phyloP scores from a whole-genome alignment of 2,888 invertebrate genomes.

The Nymphalis urticae region DNA sequence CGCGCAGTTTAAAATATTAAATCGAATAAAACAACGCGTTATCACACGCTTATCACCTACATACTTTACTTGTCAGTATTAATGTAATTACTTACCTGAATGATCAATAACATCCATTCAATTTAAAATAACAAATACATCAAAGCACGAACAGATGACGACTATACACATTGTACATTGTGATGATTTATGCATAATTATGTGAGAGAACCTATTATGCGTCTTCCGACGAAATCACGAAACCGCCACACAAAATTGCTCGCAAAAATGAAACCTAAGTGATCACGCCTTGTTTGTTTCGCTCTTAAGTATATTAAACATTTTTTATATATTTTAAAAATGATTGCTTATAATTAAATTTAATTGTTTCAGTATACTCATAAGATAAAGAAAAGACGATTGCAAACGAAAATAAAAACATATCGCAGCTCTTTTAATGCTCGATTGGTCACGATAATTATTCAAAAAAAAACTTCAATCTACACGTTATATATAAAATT shows the following conservation, averaged over 20 bases:
- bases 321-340: too few species aligned
- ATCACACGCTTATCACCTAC: neutral
- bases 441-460: too few species aligned
- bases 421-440: too few species aligned
- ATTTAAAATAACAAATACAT: neutral
- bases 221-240: constrained; percentile 15
- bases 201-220: constrained; percentile 3
- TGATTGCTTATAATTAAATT: too few species aligned
- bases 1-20: too few species aligned
- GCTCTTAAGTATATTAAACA: too few species aligned
- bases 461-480: neutral
- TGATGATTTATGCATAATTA: constrained; percentile 10
- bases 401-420: too few species aligned
- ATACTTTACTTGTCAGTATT: neutral
- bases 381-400: too few species aligned
- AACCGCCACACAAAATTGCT: constrained; percentile 19
- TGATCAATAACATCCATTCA: neutral
- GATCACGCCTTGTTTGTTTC: too few species aligned
- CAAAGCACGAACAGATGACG: neutral
- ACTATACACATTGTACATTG: constrained; percentile 2
- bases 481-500: too few species aligned
- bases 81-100: neutral
- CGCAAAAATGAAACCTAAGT: neutral
- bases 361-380: too few species aligned
- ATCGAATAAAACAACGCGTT: neutral